phyloP scores from a whole-genome alignment of 2,888 invertebrate species.

The Thalpophila matura region DNA sequence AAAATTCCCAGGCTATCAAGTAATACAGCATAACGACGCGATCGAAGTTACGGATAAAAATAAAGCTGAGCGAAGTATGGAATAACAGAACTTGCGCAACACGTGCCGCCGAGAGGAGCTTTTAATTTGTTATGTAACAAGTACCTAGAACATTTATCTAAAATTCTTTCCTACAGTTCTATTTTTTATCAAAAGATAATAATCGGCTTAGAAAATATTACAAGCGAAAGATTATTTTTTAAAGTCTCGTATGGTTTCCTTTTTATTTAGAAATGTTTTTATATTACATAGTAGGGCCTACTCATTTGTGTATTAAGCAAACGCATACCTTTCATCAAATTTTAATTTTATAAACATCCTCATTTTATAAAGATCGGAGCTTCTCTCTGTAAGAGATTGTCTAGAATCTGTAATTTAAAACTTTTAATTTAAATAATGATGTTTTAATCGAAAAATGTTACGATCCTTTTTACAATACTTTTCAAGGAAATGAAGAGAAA shows the following conservation, averaged over 20 bases:
- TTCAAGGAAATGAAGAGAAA: not conserved
- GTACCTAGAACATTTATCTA: not conserved
- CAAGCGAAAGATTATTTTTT: not conserved
- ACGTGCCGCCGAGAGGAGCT: slow-evolving; percentile 11
- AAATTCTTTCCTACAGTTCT: not conserved
- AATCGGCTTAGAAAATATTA: not conserved
- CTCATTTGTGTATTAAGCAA: no score
- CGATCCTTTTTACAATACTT: slow-evolving; percentile 10
- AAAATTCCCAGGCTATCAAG: slow-evolving; percentile 9
- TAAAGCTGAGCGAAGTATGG: slow-evolving; percentile 5
- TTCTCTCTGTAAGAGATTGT: no score
- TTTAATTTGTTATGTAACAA: slow-evolving; percentile 24
- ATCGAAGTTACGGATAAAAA: slow-evolving; percentile 23
- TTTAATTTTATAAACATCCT: no score
- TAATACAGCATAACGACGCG: not conserved
- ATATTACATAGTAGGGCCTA: no score
- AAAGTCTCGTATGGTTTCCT: not conserved
- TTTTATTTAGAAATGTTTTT: no score
- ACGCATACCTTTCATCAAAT: no score
- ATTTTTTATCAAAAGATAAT: slow-evolving; percentile 4
- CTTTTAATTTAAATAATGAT: slow-evolving; percentile 1
- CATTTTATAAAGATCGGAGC: no score
- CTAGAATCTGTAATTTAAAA: no score
- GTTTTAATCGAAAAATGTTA: not conserved
- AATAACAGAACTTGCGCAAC: slow-evolving; percentile 11